Base-by-base conservation (phyloP, 2,797 vertebrate species). In the Protonibea diacanthus region DNA sequence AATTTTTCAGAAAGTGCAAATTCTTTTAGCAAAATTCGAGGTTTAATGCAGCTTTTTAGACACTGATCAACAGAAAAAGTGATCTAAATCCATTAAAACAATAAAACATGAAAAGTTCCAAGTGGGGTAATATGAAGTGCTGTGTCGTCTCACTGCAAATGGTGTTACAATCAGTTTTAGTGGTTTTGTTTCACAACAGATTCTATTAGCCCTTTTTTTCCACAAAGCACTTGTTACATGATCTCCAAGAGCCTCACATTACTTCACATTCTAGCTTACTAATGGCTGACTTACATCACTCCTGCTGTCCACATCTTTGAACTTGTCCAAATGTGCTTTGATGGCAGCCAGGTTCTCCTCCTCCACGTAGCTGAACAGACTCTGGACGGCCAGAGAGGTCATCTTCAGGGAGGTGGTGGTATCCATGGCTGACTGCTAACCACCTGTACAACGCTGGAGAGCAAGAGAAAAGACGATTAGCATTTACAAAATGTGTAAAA, bases 271-370 rank as follows among this genome's bases (percentile, higher is more conserved):
- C 20, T 15, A 51, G 92, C 94, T 92, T 82, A 98, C 97, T 21
- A 23, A 51, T 14, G 17, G 5, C 23, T 14, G 58, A 94, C 95
- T 93, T 84, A 99, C 98, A 91, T 99, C 98, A 62, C 98, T 98
- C 81, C 97, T 96, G 92, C 98, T 97, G 94, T 99, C 97, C 23
- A 99, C 97, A 77, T 99, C 97, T 78, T 93, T 97, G 93, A 97
- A 97, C 82, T 97, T 99, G 89, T 99, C 98, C 85, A 99, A 95
- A 82, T 98, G 95, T 0, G 96, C 95, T 88, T 95, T 97, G 89
- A 99, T 82, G 76, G 97, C 98, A 64, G 95, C 93, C 88, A 99
- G 93, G 75, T 99, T 98, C 81, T 98, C 97, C 90, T 99, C 97
- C 89, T 99, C 98, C 62, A 99, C 97, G 0, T 96, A 97, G 81